A percentile compares a stretch with the other conserved stretches of the same genome.
These are phyloP conservation scores for Saccopteryx leptura DNA, from an alignment of 2,113 vertebrate genomes.

Conservation along the genomic window DNA sequence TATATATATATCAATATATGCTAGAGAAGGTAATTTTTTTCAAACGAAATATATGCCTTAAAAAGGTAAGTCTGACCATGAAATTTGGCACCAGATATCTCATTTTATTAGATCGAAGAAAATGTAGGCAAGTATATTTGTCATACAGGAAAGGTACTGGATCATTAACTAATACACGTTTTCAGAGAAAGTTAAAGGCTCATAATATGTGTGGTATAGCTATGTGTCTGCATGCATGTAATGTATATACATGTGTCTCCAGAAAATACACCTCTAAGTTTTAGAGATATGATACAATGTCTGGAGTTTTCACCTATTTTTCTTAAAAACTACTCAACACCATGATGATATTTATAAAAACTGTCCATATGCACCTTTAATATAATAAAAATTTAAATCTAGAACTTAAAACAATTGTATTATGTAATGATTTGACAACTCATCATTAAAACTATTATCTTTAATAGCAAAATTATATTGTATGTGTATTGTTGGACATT, in stretches of 20 bases:
- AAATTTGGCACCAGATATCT: neutral
- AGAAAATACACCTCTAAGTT: neutral
- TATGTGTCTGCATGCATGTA: neutral
- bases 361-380: neutral
- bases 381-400: conserved; percentile 24
- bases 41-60: neutral
- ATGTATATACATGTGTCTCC: neutral
- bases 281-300: neutral
- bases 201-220: neutral
- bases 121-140: neutral
- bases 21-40: neutral
- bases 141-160: neutral
- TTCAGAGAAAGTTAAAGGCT: neutral
- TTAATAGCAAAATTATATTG: conserved; percentile 37
- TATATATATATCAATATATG: too few relatives aligned
- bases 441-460: neutral
- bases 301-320: conserved; percentile 22
- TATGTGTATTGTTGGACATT: neutral
- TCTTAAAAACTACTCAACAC: neutral
- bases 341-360: conserved; percentile 31
- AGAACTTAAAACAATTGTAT: conserved; percentile 41
- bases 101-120: neutral
- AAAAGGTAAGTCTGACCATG: neutral
- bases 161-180: conserved; percentile 35
- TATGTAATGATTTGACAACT: neutral